These are phyloP conservation scores for Drosophila lutescens DNA, from an alignment of 2,888 invertebrate genomes.

Conservation along the genomic window DNA sequence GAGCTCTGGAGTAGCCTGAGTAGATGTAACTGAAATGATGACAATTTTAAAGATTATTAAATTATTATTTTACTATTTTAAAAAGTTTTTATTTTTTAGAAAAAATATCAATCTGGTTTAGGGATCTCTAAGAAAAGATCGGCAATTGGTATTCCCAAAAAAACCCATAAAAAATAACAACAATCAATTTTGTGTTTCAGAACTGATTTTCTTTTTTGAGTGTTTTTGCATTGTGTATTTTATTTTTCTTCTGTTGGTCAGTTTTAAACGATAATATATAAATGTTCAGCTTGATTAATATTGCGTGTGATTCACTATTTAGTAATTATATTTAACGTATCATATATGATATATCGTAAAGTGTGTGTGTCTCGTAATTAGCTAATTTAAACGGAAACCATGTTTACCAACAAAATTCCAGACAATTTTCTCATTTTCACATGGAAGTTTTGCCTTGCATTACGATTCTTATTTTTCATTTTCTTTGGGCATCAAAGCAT, in stretches of 20 bases:
- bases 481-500: conserved; percentile 77
- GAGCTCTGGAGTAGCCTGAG: conserved; percentile 80
- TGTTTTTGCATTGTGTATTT: conserved; percentile 47
- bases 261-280: conserved; percentile 67
- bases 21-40: conserved; percentile 56
- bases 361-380: conserved; percentile 28
- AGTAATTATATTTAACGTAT: conserved; percentile 38
- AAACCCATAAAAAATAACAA: conserved; percentile 29
- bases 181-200: conserved; percentile 45
- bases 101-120: no score
- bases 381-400: conserved; percentile 35
- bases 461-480: conserved; percentile 31
- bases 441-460: conserved; percentile 29
- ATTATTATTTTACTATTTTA: no score
- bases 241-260: conserved; percentile 50
- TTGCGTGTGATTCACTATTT: conserved; percentile 65
- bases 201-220: conserved; percentile 50
- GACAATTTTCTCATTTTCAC: conserved; percentile 47
- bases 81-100: no score
- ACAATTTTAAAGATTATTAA: neutral
- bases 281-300: conserved; percentile 80
- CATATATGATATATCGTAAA: conserved; percentile 18
- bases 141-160: no score
- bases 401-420: conserved; percentile 40
- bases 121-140: no score